Evolutionary conservation across 2,113 vertebrate genomes (phyloP), one percentile per base, ranked within the genome.

Genomic region (Gulo gulo): DNA sequence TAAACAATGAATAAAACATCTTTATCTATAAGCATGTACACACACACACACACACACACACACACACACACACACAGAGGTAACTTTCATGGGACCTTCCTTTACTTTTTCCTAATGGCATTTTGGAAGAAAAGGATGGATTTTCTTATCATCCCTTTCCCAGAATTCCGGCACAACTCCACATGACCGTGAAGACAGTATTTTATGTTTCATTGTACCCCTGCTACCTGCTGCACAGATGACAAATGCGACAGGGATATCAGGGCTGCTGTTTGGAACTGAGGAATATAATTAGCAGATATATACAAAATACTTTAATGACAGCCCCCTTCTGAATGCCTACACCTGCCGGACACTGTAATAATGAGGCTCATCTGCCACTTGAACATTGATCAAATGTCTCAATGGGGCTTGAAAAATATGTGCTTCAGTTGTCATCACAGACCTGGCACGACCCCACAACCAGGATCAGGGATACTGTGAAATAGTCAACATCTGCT

Each of bases 401-500:
- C 39, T 73, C 97, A 26, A 29, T 0, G 16, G 86, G 90, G 87
- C 59, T 97, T 79, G 55, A 87, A 81, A 94, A 98, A 98, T 90
- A 91, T 39, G 59, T 95, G 50, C 73, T 98, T 93, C 52, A 3
- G 71, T 95, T 97, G 96, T 98, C 84, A 85, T 57, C 79, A 85
- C 39, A 2, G 50, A 93, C 94, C 74, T 83, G 91, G 63, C 84
- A 59, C 79, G 95, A 95, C 50, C 90, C 78, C 93, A 91, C 69
- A 91, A 97, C 87, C 39, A 24, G 59, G 61, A 97, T 73, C 74
- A 95, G 96, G 83, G 39, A 94, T 57, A 79, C 61, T 89, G 95
- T 97, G 81, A 98, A 98, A 97, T 88, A 95, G 5, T 89, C 93
- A 98, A 83, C 97, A 98, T 96, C 98, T 98, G 98, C 74, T 98